Base-by-base conservation (phyloP, 2,797 vertebrate species). In the Ptychobarbus kaznakovi region DNA sequence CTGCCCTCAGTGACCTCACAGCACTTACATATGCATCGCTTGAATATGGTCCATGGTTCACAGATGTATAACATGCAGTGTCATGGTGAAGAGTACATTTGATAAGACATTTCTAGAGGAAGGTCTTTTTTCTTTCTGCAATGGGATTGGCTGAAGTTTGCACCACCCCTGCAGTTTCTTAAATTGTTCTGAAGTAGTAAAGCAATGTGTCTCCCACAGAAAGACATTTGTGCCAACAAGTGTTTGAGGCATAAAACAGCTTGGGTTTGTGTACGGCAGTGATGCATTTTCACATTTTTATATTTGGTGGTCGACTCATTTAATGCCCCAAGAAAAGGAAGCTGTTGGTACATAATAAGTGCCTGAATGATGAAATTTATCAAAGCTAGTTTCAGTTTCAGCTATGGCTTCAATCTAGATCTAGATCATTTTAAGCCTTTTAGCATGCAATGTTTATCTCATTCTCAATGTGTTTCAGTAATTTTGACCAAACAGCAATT, bases 61-160 rank as follows among this genome's bases (percentile, higher is more conserved):
- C 35, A 53, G 16, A 12, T 76, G 75, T 28, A 74, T 38, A 79
- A 84, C 28, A 58, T 85, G 83, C 83, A 79, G 7, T 49, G 83
- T 85, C 83, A 80, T 15, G 20, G 25, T 84, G 83, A 84, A 65
- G 22, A 2, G 15, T 53, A 38, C 74, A 25, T 44, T 53, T 16
- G 40, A 42, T 28, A 83, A 69, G 73, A 73, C 1, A 22, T 32
- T 42, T 63, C 56, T 53, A 11, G 20, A 72, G 46, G 35, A 56
- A 44, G 49, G 25, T 68, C 70, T 83, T 51, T 51, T 42, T 18
- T 32, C 61, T 40, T 35, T 7, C 61, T 83, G 4, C 0, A 11
- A 18, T 7, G 32, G 38, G 79, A 88, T 90, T 87, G 84, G 87
- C 53, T 65, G 74, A 28, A 38, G 40, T 25, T 9, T 73, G 81